A percentile compares a stretch with the other conserved stretches of the same genome.
Evolutionary conservation across 2,888 invertebrate species (phyloP).

Genomic region (Drosophila kokeensis): DNA sequence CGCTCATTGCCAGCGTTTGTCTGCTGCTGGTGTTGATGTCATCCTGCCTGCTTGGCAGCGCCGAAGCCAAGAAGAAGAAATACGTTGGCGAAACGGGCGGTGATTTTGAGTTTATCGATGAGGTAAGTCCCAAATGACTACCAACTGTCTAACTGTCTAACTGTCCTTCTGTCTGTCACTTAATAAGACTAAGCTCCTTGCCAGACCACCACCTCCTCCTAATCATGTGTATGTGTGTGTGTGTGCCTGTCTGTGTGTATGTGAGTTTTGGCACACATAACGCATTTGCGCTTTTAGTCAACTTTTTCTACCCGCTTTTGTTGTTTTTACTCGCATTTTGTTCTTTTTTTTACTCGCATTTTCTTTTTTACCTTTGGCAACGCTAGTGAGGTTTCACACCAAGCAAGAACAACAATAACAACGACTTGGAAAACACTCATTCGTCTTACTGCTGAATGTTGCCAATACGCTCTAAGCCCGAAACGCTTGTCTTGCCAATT

Average conservation of each 20-base stretch:
- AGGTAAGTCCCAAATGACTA: constrained; percentile 86
- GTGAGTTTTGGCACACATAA: constrained; percentile 47
- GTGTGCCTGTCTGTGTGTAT: background rate
- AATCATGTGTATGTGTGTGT: background rate
- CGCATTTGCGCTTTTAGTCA: constrained; percentile 63
- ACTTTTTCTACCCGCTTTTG: constrained; percentile 23
- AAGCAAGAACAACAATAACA: constrained; percentile 15
- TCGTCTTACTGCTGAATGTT: constrained; percentile 40
- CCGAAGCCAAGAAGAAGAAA: constrained; percentile 88
- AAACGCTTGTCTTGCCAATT: constrained; percentile 77
- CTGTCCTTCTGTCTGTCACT: constrained; percentile 47
- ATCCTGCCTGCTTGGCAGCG: constrained; percentile 77
- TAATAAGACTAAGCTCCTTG: constrained; percentile 65
- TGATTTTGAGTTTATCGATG: constrained; percentile 92
- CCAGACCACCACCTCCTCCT: background rate
- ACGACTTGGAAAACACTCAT: constrained; percentile 13
- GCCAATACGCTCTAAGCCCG: constrained; percentile 50
- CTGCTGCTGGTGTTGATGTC: constrained; percentile 84
- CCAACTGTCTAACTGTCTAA: constrained; percentile 35
- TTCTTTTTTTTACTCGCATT: constrained; percentile 14
- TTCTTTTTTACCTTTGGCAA: constrained; percentile 48
- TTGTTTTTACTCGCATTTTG: background rate
- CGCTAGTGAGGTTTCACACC: constrained; percentile 72
- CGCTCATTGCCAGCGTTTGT: constrained; percentile 83
- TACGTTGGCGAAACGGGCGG: constrained; percentile 89